Percentiles rank a stretch among this genome's conserved stretches.
These are phyloP conservation scores for Peromyscus melanophrys DNA, from an alignment of 2,797 vertebrate species.

Conservation along the genomic window DNA sequence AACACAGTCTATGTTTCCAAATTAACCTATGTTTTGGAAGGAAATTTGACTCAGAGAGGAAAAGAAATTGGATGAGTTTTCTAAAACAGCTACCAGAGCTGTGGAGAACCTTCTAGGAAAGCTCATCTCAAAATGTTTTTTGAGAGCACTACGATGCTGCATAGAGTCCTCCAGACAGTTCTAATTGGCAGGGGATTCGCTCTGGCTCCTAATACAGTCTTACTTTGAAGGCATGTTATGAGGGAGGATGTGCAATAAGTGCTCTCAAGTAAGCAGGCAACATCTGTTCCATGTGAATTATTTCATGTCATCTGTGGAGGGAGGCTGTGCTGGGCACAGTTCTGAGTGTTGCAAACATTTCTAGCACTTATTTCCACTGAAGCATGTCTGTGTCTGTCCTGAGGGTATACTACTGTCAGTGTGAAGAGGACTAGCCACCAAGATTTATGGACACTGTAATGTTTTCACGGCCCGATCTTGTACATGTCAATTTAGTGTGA, in stretches of 20 bases:
- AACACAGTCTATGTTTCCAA: not conserved
- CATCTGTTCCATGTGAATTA: slow-evolving; percentile 18
- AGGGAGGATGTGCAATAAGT: not conserved
- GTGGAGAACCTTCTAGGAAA: not conserved
- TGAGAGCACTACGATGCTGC: not conserved
- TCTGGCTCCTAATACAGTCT: not conserved
- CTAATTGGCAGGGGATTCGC: not conserved
- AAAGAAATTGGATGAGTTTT: not conserved
- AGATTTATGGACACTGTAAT: slow-evolving; percentile 48
- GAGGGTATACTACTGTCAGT: not conserved
- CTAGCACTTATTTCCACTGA: not conserved
- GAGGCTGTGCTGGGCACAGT: not conserved
- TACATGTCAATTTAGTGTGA: not conserved
- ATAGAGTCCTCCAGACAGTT: not conserved
- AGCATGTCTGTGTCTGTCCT: slow-evolving; percentile 42
- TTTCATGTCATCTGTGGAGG: slow-evolving; percentile 1
- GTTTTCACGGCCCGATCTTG: not conserved
- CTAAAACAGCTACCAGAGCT: not conserved
- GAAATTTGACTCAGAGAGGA: not conserved
- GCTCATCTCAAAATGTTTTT: not conserved
- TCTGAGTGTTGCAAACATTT: not conserved
- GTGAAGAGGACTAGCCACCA: not conserved
- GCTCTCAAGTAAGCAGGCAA: not conserved
- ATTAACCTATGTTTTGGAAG: slow-evolving; percentile 14
- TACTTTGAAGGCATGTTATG: not conserved